These are phyloP conservation scores for Cataglyphis hispanica DNA, from an alignment of 1,140 invertebrate genomes.

Conservation along the genomic window DNA sequence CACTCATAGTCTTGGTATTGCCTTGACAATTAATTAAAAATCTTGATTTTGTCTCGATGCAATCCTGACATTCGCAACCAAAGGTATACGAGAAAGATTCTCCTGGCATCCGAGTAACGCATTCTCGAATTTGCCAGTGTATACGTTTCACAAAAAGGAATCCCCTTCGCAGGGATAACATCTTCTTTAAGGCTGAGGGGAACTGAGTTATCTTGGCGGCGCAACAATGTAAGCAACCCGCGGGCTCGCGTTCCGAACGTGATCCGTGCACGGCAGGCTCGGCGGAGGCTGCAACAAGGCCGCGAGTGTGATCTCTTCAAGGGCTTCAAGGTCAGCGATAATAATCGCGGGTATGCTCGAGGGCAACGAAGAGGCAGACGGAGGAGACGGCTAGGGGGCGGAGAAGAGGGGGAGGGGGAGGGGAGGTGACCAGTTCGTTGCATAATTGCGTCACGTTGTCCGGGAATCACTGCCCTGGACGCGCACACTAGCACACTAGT, in stretches of 20 bases:
- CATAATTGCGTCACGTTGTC: slow-evolving; percentile 77
- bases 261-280: slow-evolving; percentile 41
- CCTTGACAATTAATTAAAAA: no score
- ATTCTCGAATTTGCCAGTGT: neutral
- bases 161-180: neutral
- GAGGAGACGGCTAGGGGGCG: neutral
- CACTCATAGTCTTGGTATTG: no score
- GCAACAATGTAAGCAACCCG: slow-evolving; percentile 38
- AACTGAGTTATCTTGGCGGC: slow-evolving; percentile 8
- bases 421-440: slow-evolving; percentile 63
- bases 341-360: slow-evolving; percentile 54
- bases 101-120: neutral
- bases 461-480: slow-evolving; percentile 66
- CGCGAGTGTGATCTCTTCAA: slow-evolving; percentile 59
- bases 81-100: neutral
- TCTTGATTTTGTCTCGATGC: no score
- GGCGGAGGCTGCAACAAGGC: slow-evolving; percentile 53
- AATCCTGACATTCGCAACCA: neutral
- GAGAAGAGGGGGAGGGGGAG: neutral
- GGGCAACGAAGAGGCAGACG: neutral
- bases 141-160: neutral
- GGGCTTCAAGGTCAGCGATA: slow-evolving; percentile 72
- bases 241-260: slow-evolving; percentile 57
- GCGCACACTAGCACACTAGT: slow-evolving; percentile 47
- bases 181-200: neutral